A percentile compares a stretch with the other conserved stretches of the same genome.
phyloP scores from a whole-genome alignment of 2,113 vertebrate genomes.

The Protomyctophum bolini region DNA sequence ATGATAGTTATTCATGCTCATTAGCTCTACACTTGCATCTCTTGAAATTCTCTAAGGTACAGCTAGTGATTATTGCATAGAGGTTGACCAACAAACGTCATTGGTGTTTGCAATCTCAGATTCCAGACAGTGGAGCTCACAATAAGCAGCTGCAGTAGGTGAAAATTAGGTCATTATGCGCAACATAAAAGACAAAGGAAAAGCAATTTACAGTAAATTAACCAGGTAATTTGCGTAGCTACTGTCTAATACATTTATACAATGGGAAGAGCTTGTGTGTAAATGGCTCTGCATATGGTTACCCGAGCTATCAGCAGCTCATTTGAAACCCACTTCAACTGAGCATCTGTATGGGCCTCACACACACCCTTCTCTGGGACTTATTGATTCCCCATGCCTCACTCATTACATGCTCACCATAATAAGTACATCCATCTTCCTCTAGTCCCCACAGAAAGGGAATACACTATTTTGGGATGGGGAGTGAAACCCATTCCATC shows the following conservation, averaged over 20 bases:
- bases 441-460: conserved; percentile 21
- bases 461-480: conserved; percentile 16
- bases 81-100: conserved; percentile 44
- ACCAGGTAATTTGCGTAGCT: conserved; percentile 51
- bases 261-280: conserved; percentile 6
- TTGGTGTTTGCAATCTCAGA: conserved; percentile 34
- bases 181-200: conserved; percentile 56
- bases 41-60: conserved; percentile 9
- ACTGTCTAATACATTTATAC: conserved; percentile 46
- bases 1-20: not conserved
- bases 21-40: not conserved
- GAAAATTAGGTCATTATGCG: conserved; percentile 59
- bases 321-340: conserved; percentile 12
- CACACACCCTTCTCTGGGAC: conserved; percentile 11
- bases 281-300: conserved; percentile 5
- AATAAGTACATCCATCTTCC: conserved; percentile 61
- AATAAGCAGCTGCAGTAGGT: conserved; percentile 35
- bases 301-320: not conserved
- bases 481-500: conserved; percentile 18
- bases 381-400: conserved; percentile 46
- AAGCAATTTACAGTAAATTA: conserved; percentile 62
- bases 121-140: conserved; percentile 26
- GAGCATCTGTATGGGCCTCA: conserved; percentile 31
- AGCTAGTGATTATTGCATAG: conserved; percentile 19
- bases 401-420: conserved; percentile 40